phyloP scores from a whole-genome alignment of 2,888 invertebrate genomes.

The Rhyacophila evoluta region DNA sequence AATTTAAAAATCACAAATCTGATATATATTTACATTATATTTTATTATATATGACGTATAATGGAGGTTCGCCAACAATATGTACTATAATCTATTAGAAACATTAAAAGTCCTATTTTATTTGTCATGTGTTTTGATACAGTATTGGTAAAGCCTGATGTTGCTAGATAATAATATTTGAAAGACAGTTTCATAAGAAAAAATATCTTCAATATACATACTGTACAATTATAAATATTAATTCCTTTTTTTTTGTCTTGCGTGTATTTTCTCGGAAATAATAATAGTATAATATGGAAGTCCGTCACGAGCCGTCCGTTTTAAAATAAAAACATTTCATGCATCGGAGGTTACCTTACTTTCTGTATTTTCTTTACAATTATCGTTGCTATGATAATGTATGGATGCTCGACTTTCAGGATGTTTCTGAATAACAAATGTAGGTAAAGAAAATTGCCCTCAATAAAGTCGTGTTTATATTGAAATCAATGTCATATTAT shows the following conservation, averaged over 20 bases:
- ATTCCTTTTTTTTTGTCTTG: background rate
- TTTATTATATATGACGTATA: too few species aligned
- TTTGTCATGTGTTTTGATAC: too few species aligned
- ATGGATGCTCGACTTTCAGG: constrained; percentile 4
- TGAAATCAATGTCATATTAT: background rate
- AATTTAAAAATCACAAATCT: too few species aligned
- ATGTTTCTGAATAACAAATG: background rate
- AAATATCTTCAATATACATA: too few species aligned
- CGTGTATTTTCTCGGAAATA: background rate
- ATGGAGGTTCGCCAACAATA: too few species aligned
- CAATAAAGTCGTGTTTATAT: constrained; percentile 1
- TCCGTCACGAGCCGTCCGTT: background rate
- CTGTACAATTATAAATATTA: too few species aligned
- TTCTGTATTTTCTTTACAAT: constrained; percentile 22
- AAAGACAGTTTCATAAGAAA: too few species aligned
- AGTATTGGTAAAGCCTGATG: too few species aligned
- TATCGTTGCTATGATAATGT: background rate
- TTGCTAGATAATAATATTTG: too few species aligned
- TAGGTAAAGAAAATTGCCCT: constrained; percentile 14
- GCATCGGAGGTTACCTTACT: background rate
- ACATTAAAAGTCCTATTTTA: too few species aligned
- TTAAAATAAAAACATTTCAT: background rate
- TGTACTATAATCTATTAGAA: too few species aligned
- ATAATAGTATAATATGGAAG: background rate
- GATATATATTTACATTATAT: too few species aligned